phyloP scores from a whole-genome alignment of 2,888 invertebrate species.

The Lepidonotus clava region DNA sequence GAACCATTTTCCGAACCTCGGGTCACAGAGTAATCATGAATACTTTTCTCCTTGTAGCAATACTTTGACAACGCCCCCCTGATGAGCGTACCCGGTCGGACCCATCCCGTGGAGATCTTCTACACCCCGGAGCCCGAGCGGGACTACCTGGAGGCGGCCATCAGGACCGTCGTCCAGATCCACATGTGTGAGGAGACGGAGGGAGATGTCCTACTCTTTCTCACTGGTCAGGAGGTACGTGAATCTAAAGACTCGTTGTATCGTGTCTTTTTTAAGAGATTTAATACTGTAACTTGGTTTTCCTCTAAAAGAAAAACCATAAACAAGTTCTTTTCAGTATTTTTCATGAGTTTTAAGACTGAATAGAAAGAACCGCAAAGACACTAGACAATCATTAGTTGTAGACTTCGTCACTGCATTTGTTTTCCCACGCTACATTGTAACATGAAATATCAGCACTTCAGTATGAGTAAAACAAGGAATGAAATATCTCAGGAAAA shows the following conservation, averaged over 20 bases:
- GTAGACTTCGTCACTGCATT: too few relatives aligned
- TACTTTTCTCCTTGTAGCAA: conserved; percentile 86
- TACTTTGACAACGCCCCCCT: conserved; percentile 98
- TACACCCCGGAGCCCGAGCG: conserved; percentile 99
- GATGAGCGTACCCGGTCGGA: conserved; percentile 98
- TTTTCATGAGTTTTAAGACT: too few relatives aligned
- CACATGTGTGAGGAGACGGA: conserved; percentile 88
- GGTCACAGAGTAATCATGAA: too few relatives aligned
- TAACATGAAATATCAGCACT: too few relatives aligned
- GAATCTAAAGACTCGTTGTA: not conserved
- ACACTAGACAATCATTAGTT: too few relatives aligned
- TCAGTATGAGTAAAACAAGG: too few relatives aligned
- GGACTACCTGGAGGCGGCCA: conserved; percentile 99
- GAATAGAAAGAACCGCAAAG: too few relatives aligned
- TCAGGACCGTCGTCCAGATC: conserved; percentile 97
- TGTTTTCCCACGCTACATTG: too few relatives aligned
- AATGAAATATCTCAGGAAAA: too few relatives aligned
- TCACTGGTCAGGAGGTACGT: conserved; percentile 87
- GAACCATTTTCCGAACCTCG: too few relatives aligned
- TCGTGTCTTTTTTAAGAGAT: not conserved
- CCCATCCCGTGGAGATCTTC: conserved; percentile 98
- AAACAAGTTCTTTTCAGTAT: too few relatives aligned
- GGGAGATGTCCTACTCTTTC: conserved; percentile 95
- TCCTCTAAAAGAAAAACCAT: too few relatives aligned
- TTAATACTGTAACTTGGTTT: not conserved